Base-by-base conservation (phyloP, 2,797 vertebrate species). In the Carduelis carduelis region DNA sequence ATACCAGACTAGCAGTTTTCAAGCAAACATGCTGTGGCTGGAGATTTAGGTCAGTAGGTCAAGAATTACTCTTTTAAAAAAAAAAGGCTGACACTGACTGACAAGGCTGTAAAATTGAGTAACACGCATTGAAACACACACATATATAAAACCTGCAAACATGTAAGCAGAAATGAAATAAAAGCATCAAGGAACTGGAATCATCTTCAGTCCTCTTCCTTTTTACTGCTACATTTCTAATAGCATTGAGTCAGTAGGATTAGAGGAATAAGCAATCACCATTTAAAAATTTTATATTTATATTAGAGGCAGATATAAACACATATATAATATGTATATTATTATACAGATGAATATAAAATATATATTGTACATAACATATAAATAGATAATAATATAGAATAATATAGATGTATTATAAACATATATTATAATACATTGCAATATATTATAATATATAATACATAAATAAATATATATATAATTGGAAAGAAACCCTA, bases 31-130 rank as follows among this genome's bases (percentile, higher is more conserved):
- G 4, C 21, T 44, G 11, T 76, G 64, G 19, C 39, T 89, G 59
- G 27, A 65, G 52, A 72, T 66, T 50, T 56, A 79, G 64, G 44
- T 76, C 32, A 84, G 32, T 64, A 79, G 44, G 60, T 87, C 44
- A 80, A 30, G 22, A 83, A 82, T 70, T 43, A 79, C 30, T 89
- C 43, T 65, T 72, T 75, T 49, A 60, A 27, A 21, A 50, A 28
- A 87, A 79, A 78, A 90, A 69, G 7, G 2, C 18, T 86, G 50
- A 71, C 23, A 22, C 11, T 68, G 24, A 68, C 18, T 15, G 56
- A 47, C 12, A 69, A 66, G 47, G 14, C 39, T 76, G 27, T 80
- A 79, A 92, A 94, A 55, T 66, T 84, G 37, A 94, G 37, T 28
- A 28, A 24, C 30, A 17, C 0, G 0, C 6, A 2, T 64, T 83